phyloP scores from a whole-genome alignment of 2,797 vertebrate species.

The Phataginus tetradactyla region DNA sequence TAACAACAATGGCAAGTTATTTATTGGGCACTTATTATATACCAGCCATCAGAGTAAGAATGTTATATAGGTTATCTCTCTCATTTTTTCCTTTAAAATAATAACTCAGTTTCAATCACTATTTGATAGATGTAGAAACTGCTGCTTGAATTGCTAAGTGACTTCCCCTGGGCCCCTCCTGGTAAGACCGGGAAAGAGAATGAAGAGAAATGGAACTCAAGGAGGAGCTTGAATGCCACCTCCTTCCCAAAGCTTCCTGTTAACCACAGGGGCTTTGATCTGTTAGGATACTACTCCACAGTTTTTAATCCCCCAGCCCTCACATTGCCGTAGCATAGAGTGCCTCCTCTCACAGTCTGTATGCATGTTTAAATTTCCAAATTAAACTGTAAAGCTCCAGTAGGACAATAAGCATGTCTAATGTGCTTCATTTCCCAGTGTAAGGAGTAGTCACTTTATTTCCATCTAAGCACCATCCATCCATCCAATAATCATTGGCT shows the following conservation, averaged over 20 bases:
- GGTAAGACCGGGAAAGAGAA: background rate
- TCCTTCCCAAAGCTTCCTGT: background rate
- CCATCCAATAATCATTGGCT: background rate
- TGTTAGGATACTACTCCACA: background rate
- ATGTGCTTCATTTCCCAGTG: background rate
- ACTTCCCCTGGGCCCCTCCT: background rate
- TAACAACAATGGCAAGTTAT: background rate
- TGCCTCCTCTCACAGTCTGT: background rate
- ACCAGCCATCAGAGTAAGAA: background rate
- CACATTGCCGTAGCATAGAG: background rate
- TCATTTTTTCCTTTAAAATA: background rate
- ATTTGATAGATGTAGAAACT: background rate
- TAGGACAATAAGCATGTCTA: background rate
- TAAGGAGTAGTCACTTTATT: background rate
- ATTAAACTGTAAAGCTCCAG: background rate
- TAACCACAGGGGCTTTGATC: background rate
- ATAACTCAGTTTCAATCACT: background rate
- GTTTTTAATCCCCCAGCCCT: background rate
- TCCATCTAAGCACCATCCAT: slow-evolving; percentile 7
- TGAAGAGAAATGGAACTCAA: background rate
- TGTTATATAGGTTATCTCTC: background rate
- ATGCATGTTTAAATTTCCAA: background rate
- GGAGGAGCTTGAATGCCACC: background rate
- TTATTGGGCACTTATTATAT: background rate
- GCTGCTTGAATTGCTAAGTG: background rate